Evolutionary conservation across 2,888 invertebrate species (phyloP), one percentile per base, ranked within the genome.

Genomic region (Pandemis cinnamomeana): DNA sequence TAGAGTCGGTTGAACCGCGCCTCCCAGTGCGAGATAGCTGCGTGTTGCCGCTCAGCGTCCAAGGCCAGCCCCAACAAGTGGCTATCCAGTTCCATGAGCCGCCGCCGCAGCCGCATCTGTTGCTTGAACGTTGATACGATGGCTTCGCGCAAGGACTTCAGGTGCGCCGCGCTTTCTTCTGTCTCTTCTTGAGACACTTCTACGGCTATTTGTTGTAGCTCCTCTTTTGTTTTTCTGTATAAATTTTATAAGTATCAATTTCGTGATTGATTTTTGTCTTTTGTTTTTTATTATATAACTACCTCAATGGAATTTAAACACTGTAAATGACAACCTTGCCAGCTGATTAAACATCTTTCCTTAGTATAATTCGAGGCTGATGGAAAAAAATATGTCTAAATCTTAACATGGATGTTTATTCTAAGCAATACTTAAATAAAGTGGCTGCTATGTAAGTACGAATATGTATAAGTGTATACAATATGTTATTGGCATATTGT

Each of bases 21-120:
- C 86, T 97, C 97, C 97, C 97, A 98, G 89, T 98, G 98, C 3
- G 97, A 96, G 63, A 99, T 97, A 64, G 98, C 96, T 76, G 98
- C 96, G 82, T 98, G 97, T 83, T 98, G 98, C 61, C 98, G 95
- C 86, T 98, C 98, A 0, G 98, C 97, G 81, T 99, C 98, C 83
- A 98, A 95, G 51, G 97, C 98, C 63, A 98, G 92, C 2, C 98
- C 98, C 78, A 98, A 90, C 69, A 98, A 92, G 83, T 98, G 97
- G 80, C 98, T 98, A 89, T 99, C 99, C 11, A 99, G 95, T 87
- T 99, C 98, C 96, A 99, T 97, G 42, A 99, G 92, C 70, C 97
- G 96, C 48, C 97, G 95, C 80, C 98, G 95, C 51, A 98, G 91
- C 77, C 98, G 96, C 98, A 99, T 98, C 89, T 99, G 98, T 80